A percentile compares a stretch with the other conserved stretches of the same genome.
Evolutionary conservation across 2,888 invertebrate genomes (phyloP).

Genomic region (Barypeithes pellucidus): DNA sequence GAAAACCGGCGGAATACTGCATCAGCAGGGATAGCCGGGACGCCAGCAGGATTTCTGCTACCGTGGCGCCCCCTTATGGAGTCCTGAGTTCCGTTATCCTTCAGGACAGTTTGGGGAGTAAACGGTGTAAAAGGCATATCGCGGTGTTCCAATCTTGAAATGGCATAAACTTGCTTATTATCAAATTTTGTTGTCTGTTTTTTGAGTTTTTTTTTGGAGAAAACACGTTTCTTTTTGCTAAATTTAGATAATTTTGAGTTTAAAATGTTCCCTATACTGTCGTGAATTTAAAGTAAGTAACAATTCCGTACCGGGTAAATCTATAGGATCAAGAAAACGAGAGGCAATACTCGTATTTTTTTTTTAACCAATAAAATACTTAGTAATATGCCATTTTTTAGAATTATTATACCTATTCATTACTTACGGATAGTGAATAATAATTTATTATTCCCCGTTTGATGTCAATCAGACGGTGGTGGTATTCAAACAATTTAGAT

Average conservation of each 20-base stretch:
- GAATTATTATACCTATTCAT: too few relatives aligned
- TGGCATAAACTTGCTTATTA: slow-evolving; percentile 11
- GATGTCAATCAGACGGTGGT: too few relatives aligned
- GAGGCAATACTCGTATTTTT: too few relatives aligned
- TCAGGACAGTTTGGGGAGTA: slow-evolving; percentile 48
- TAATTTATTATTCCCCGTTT: too few relatives aligned
- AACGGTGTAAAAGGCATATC: slow-evolving; percentile 24
- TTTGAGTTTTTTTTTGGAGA: not conserved
- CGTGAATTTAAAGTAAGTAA: too few relatives aligned
- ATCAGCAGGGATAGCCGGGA: slow-evolving; percentile 69
- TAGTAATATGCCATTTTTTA: too few relatives aligned
- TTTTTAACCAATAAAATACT: too few relatives aligned
- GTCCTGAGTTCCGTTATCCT: slow-evolving; percentile 44
- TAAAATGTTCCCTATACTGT: too few relatives aligned
- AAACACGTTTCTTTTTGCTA: not conserved
- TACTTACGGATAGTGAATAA: too few relatives aligned
- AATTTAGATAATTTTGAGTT: not conserved
- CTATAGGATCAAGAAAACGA: too few relatives aligned
- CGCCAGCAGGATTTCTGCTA: slow-evolving; percentile 60
- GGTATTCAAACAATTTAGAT: too few relatives aligned
- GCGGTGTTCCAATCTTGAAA: slow-evolving; percentile 33
- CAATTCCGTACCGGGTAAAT: too few relatives aligned
- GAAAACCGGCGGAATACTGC: slow-evolving; percentile 68
- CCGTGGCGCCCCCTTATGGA: slow-evolving; percentile 68
- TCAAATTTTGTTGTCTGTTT: not conserved